Conservation (phyloP, 2,888 invertebrate genomes). For the Antheraea assamensis region DNA sequence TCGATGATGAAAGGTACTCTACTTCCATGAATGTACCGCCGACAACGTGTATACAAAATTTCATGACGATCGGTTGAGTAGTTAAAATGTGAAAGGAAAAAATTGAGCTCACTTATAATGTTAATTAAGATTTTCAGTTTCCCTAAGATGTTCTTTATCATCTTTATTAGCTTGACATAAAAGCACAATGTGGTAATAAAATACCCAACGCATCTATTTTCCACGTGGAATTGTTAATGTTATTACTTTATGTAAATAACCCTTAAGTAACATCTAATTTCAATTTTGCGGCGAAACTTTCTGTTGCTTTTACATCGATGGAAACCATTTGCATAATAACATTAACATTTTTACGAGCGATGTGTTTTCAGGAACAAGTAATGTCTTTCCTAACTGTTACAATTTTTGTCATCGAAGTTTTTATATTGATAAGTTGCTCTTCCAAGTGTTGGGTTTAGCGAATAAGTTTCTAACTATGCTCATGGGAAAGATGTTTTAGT, state of each 20-base stretch:
- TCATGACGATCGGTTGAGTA: too few species aligned
- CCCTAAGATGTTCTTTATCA: neutral
- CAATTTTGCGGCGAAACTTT: conserved; percentile 7
- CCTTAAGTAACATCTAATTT: conserved; percentile 1
- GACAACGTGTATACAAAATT: too few species aligned
- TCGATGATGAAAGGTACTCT: too few species aligned
- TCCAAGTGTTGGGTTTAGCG: neutral
- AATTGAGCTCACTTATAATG: too few species aligned
- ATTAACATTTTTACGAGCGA: conserved; percentile 15
- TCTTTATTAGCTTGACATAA: neutral
- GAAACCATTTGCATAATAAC: conserved; percentile 3
- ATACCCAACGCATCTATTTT: neutral
- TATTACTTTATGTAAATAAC: conserved; percentile 6
- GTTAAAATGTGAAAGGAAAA: too few species aligned
- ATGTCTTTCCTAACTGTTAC: neutral
- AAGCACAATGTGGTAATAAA: neutral
- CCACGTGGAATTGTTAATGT: neutral
- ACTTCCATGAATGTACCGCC: too few species aligned
- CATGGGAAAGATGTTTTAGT: neutral
- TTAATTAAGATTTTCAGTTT: neutral
- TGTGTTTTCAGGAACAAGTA: neutral
- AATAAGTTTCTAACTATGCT: neutral
- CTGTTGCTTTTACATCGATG: conserved; percentile 1
- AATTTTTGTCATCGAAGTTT: neutral
- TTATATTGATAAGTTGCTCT: neutral